Evolutionary conservation across 1,140 invertebrate species (phyloP).

Genomic region (Bombus polaris): DNA sequence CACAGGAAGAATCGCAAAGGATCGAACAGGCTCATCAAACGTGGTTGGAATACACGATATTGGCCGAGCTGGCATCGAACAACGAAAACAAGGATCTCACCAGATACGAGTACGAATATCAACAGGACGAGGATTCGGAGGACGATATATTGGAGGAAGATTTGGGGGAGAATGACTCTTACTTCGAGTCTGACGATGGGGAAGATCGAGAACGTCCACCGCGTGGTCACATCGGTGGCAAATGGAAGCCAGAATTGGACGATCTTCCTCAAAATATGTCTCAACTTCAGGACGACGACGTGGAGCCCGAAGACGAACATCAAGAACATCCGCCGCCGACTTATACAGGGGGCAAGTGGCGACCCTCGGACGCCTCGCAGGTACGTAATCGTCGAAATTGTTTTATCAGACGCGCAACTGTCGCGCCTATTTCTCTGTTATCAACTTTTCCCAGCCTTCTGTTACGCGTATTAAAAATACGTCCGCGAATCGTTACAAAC

Average conservation of each 20-base stretch:
- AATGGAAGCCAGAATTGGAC: conserved; percentile 86
- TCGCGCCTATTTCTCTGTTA: no score
- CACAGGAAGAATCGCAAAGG: conserved; percentile 69
- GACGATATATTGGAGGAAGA: conserved; percentile 77
- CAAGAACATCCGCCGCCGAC: conserved; percentile 83
- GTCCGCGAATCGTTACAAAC: no score
- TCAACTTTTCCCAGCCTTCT: no score
- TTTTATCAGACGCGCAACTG: conserved; percentile 11
- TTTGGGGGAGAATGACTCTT: conserved; percentile 77
- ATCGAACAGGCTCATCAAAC: conserved; percentile 69
- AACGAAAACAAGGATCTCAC: conserved; percentile 72
- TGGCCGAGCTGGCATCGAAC: conserved; percentile 72
- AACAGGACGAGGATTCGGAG: conserved; percentile 83
- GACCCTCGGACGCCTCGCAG: conserved; percentile 70
- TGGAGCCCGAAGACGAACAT: conserved; percentile 73
- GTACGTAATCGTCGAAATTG: conserved; percentile 19
- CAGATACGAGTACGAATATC: conserved; percentile 76
- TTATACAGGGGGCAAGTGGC: conserved; percentile 90
- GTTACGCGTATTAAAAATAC: no score
- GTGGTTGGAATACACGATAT: conserved; percentile 77
- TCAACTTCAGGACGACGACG: conserved; percentile 73
- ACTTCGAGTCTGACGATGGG: conserved; percentile 76
- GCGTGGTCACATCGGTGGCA: conserved; percentile 83
- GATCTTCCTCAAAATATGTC: conserved; percentile 71
- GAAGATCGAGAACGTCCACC: conserved; percentile 79